Base-by-base conservation (phyloP, 2,888 invertebrate genomes). In the Tenthredo scrophulariae region DNA sequence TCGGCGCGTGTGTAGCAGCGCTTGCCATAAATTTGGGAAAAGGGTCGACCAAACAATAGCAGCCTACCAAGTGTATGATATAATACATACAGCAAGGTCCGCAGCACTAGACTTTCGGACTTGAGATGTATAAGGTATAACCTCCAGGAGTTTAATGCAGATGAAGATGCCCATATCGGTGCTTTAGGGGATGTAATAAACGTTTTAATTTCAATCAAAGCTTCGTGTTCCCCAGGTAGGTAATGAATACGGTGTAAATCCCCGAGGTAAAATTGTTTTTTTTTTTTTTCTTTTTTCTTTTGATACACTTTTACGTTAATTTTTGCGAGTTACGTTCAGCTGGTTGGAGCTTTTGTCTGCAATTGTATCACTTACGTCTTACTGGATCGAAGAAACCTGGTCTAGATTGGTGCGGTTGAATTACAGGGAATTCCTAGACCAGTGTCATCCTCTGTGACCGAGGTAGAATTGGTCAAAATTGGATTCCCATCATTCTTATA, bases 21-120 rank as follows among this genome's bases (percentile, higher is more conserved):
- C 62, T 80, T 62, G 80, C 29, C 33, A 80, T 80, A 80, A 80
- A 80, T 80, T 80, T 80, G 22, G 80, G 22, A 43, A 80, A 80
- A 58, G 80, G 80, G 80, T 80, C 58, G 80, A 62, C 58, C 62
- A 15, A 37, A 80, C 80, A 80, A 80, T 80, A 62, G 58, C 62
- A 26, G 62, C 26, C 80, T 22, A 80, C 80, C 80, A 13, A 80
- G 37, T 37, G 15, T 50, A 62, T 62, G 22, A 58, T 80, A 62
- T 40, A 62, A 58, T 40, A 80, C 33, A 77, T 50, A 62, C 80
- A 62, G 18, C 43, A 54, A 54, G n/a, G 15, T 54, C 50, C 18
- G 7, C 1, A 33, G 50, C 29, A 3, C 33, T 18, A n/a, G 50
- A 50, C 50, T 77, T 77, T 29, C 5, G 33, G 29, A 43, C 74